Base-by-base conservation (phyloP, 2,888 invertebrate genomes). In the Acrobasis repandana region DNA sequence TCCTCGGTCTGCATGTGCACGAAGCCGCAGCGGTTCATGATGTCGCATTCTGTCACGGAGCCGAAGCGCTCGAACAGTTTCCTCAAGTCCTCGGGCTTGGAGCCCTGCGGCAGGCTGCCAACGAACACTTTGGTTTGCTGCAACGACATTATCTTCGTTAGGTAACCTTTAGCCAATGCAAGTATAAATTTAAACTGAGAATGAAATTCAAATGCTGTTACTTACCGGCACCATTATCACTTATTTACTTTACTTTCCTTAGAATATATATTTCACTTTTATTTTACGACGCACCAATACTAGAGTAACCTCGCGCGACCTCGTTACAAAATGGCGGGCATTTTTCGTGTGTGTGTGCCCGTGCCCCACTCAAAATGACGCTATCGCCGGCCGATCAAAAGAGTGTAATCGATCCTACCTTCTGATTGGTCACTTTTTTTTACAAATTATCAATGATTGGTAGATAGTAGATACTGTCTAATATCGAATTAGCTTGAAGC, bases 11-110 rank as follows among this genome's bases (percentile, higher is more conserved):
- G 95, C 95, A 97, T 95, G 86, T 98, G 98, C 57, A 98, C 96
- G 90, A 98, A 98, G 10, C 98, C 98, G 85, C 97, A 98, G 65
- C 97, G 95, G 84, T 98, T 98, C 92, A 98, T 96, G 63, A 98
- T 97, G 82, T 98, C 98, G 86, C 98, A 98, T 86, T 98, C 98
- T 16, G 96, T 96, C 8, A 98, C 98, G 61, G 94, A 94, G 52
- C 98, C 98, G 85, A 96, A 97, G 59, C 96, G 95, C 70, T 96
- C 95, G 89, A 98, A 98, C 57, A 98, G 91, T 68, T 95, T 94
- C 54, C 96, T 93, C 52, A 98, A 93, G 75, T 98, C 97, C 74
- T 96, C 96, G 61, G 95, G 95, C 75, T 96, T 95, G 69, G 97
- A 96, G 74, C 96, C 96, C 74, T 96, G 95, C 62, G 97, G 96